Percentiles rank a stretch among this genome's conserved stretches.
Evolutionary conservation across 2,888 invertebrate species (phyloP).

Genomic region (Lysandra coridon): DNA sequence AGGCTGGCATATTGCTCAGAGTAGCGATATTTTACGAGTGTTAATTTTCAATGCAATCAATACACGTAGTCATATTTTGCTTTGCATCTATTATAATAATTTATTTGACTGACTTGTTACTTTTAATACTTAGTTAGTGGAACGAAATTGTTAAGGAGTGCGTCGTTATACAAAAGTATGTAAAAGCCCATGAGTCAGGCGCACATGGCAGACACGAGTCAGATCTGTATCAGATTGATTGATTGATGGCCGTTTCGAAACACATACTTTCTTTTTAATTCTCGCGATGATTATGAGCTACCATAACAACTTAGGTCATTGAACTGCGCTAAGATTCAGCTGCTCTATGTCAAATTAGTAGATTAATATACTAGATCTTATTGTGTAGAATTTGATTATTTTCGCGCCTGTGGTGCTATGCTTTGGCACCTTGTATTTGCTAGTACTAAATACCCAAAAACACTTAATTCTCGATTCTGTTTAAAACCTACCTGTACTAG

Average conservation of each 20-base stretch:
- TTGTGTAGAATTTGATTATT: background rate
- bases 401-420: too few relatives aligned
- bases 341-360: background rate
- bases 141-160: background rate
- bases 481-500: too few relatives aligned
- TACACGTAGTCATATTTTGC: too few relatives aligned
- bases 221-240: constrained; percentile 16
- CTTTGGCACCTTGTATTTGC: too few relatives aligned
- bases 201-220: constrained; percentile 5
- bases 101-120: background rate
- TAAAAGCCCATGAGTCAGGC: constrained; percentile 12
- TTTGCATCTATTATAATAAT: background rate
- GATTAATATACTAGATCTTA: background rate
- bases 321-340: background rate
- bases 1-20: too few relatives aligned
- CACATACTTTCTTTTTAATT: constrained; percentile 19
- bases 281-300: constrained; percentile 20
- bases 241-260: constrained; percentile 18
- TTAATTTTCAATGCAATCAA: too few relatives aligned
- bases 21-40: too few relatives aligned
- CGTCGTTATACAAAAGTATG: background rate
- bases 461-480: too few relatives aligned
- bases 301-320: background rate
- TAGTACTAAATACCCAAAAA: too few relatives aligned
- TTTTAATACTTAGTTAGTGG: background rate